phyloP scores from a whole-genome alignment of 2,113 vertebrate species.

The Pomatorhinus ruficollis region DNA sequence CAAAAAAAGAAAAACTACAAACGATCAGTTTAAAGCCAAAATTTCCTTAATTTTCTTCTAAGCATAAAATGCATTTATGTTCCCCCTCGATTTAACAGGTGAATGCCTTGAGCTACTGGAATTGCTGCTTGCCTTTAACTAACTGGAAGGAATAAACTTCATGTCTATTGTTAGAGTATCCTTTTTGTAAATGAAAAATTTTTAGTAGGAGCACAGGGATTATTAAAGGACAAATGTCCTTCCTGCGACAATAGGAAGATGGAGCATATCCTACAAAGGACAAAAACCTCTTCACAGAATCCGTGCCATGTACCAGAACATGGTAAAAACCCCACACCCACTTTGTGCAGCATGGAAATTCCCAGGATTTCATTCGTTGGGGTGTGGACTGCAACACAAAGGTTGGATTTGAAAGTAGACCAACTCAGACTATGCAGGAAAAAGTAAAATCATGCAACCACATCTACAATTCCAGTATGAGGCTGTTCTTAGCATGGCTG shows the following conservation, averaged over 20 bases:
- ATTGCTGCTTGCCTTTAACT: neutral
- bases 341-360: neutral
- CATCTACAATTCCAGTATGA: neutral
- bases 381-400: neutral
- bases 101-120: neutral
- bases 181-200: neutral
- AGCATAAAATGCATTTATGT: neutral
- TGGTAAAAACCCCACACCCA: neutral
- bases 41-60: neutral
- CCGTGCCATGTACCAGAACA: neutral
- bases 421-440: neutral
- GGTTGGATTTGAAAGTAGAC: neutral
- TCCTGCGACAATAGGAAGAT: neutral
- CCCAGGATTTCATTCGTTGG: neutral
- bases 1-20: neutral
- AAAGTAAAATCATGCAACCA: neutral
- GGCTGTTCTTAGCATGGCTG: neutral
- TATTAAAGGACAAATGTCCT: neutral
- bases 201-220: neutral
- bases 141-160: neutral
- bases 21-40: neutral
- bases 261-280: neutral
- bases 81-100: neutral
- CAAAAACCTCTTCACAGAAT: neutral
- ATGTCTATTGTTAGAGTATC: neutral